A percentile compares a stretch with the other conserved stretches of the same genome.
Conservation (phyloP, 2,113 vertebrate species). For the Eubucco bourcierii region DNA sequence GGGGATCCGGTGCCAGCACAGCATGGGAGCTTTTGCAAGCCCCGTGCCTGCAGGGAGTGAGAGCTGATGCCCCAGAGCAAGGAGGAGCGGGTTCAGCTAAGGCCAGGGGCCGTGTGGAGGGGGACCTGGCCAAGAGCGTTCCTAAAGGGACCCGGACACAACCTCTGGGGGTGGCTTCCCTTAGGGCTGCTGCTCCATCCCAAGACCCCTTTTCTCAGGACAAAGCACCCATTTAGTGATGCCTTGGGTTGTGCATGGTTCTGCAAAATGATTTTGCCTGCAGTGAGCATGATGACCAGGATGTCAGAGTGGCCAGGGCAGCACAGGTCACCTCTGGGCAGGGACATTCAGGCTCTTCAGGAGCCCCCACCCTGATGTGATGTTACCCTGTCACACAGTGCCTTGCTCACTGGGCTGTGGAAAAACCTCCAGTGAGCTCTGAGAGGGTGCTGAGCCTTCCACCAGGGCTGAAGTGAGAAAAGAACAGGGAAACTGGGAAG, state of each 20-base stretch:
- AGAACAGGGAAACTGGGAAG: fast-evolving
- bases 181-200: background rate
- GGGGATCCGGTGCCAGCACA: background rate
- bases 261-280: background rate
- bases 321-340: background rate
- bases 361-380: fast-evolving
- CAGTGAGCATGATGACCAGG: background rate
- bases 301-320: background rate
- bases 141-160: background rate
- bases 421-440: fast-evolving
- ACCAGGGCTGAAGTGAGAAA: background rate
- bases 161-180: fast-evolving
- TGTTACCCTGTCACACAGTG: fast-evolving
- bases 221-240: fast-evolving
- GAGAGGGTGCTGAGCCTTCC: background rate
- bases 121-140: fast-evolving
- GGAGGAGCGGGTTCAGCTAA: fast-evolving
- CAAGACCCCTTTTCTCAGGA: fast-evolving
- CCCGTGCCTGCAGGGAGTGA: background rate
- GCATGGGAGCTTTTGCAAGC: background rate
- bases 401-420: fast-evolving
- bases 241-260: fast-evolving
- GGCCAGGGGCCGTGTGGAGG: background rate
- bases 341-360: background rate
- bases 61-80: fast-evolving